A percentile compares a stretch with the other conserved stretches of the same genome.
Evolutionary conservation across 2,797 vertebrate genomes (phyloP).

Genomic region (Thripadectes ignobilis): DNA sequence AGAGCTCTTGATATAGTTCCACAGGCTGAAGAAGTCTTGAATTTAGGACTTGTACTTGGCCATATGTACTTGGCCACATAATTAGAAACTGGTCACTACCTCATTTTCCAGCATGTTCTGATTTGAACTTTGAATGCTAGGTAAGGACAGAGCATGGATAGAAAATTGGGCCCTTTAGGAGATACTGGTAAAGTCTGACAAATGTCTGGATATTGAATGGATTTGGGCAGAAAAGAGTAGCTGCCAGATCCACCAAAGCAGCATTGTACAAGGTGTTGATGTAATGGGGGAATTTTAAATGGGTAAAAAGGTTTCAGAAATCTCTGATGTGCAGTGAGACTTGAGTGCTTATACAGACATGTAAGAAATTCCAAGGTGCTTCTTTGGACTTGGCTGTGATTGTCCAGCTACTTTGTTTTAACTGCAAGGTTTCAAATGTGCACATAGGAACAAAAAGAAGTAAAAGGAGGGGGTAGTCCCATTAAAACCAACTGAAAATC

Average conservation of each 20-base stretch:
- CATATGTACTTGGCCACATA: rapidly evolving
- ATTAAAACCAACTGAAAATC: neutral
- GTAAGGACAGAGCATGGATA: neutral
- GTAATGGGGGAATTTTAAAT: neutral
- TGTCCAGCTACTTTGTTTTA: neutral
- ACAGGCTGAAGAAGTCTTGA: neutral
- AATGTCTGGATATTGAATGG: neutral
- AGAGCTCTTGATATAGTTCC: neutral
- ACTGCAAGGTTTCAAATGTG: neutral
- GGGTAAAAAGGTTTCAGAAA: neutral
- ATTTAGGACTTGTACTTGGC: neutral
- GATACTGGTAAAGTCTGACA: neutral
- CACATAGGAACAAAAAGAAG: neutral
- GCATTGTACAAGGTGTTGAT: neutral
- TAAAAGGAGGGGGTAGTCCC: neutral
- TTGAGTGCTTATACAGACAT: rapidly evolving
- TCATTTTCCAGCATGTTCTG: neutral
- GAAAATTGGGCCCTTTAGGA: neutral
- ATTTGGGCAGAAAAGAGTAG: neutral
- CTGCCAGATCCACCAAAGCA: neutral
- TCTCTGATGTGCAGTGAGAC: rapidly evolving
- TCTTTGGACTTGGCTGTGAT: neutral
- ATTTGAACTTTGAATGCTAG: neutral
- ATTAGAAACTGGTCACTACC: neutral
- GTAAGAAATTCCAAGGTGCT: neutral